Percentiles rank a stretch among this genome's conserved stretches.
phyloP scores from a whole-genome alignment of 2,113 vertebrate genomes.

The Lophura nycthemera region DNA sequence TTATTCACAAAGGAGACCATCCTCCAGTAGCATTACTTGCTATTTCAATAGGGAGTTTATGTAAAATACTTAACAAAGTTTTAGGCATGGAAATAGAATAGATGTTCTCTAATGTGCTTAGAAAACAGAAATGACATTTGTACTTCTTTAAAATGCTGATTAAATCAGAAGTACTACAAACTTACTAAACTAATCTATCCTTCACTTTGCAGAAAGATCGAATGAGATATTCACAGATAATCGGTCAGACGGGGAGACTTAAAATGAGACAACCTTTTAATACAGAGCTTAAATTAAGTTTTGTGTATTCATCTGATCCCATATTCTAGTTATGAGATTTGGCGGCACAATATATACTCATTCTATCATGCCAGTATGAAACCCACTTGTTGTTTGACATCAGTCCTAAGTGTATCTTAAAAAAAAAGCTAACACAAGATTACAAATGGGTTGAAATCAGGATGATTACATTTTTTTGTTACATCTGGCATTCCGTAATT shows the following conservation, averaged over 20 bases:
- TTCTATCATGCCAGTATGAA: not conserved
- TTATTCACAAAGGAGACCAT: not conserved
- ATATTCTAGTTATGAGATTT: not conserved
- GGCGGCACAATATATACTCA: not conserved
- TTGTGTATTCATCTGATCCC: not conserved
- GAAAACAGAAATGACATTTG: not conserved
- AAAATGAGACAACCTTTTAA: slow-evolving; percentile 14
- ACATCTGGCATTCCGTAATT: slow-evolving; percentile 49
- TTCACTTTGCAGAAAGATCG: not conserved
- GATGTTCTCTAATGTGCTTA: not conserved
- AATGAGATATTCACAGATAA: not conserved
- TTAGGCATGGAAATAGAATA: not conserved
- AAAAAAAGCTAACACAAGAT: slow-evolving; percentile 13
- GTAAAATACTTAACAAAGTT: not conserved
- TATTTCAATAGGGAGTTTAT: not conserved
- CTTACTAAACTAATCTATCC: not conserved
- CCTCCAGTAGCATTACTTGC: not conserved
- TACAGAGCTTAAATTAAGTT: not conserved
- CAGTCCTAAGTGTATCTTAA: not conserved
- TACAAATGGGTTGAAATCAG: slow-evolving; percentile 13
- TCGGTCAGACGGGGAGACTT: not conserved
- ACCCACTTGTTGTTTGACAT: not conserved
- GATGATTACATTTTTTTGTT: slow-evolving; percentile 50
- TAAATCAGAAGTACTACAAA: not conserved
- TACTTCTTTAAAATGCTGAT: slow-evolving; percentile 1